phyloP scores from a whole-genome alignment of 2,888 invertebrate species.

The Gastracanthus pulcherrimus region DNA sequence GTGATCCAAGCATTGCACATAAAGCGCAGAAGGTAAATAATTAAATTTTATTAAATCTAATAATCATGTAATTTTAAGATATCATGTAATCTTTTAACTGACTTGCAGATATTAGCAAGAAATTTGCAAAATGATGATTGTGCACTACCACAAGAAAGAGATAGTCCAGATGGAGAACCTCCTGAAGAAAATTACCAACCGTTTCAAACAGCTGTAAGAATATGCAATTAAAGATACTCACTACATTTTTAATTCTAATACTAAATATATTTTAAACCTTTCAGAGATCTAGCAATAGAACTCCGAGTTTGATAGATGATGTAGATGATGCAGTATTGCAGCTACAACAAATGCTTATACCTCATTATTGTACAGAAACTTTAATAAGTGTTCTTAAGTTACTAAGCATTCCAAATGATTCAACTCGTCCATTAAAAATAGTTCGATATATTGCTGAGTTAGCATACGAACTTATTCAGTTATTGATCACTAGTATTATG shows the following conservation, averaged over 20 bases:
- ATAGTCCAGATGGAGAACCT: constrained; percentile 69
- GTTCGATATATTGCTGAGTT: constrained; percentile 68
- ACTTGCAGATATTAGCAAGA: constrained; percentile 63
- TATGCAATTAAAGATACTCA: constrained; percentile 2
- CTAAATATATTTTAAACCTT: constrained; percentile 32
- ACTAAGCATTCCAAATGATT: constrained; percentile 63
- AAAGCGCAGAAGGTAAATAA: constrained; percentile 76
- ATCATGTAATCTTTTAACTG: too few species aligned
- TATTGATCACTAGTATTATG: constrained; percentile 80
- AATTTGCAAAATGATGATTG: constrained; percentile 65
- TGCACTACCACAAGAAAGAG: constrained; percentile 56
- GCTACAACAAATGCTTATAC: constrained; percentile 77
- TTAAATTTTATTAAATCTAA: background rate
- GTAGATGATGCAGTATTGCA: constrained; percentile 74
- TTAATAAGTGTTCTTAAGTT: constrained; percentile 71
- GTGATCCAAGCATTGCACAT: constrained; percentile 78
- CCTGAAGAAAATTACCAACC: constrained; percentile 70
- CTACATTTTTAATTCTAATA: constrained; percentile 14
- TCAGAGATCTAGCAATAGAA: constrained; percentile 67
- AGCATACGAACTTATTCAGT: constrained; percentile 75
- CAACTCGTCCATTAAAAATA: constrained; percentile 66
- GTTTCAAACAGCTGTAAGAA: constrained; percentile 67
- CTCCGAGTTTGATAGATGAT: constrained; percentile 63
- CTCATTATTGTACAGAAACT: constrained; percentile 77
- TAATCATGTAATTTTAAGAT: too few species aligned